Conservation (phyloP, 2,888 invertebrate species). For the Tipula lateralis region DNA sequence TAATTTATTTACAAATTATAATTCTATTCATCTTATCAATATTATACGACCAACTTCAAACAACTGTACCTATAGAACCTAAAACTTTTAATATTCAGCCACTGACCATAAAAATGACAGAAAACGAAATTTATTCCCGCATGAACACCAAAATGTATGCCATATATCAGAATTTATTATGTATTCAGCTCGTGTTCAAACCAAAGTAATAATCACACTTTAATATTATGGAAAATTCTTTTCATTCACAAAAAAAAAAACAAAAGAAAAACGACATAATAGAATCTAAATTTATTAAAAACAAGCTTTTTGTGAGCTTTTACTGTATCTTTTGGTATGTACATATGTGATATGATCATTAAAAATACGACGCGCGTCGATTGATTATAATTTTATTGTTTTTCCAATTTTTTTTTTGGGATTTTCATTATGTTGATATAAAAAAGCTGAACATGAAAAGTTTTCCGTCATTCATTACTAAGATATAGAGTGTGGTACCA, state of each 20-base stretch:
- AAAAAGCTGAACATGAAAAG: neutral
- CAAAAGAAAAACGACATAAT: neutral
- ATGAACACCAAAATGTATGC: neutral
- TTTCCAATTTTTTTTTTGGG: neutral
- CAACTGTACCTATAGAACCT: neutral
- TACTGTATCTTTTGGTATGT: neutral
- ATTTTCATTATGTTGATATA: constrained; percentile 1
- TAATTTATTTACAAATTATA: no score
- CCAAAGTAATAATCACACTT: neutral
- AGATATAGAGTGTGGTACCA: neutral
- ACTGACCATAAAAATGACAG: neutral
- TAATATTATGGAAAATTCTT: neutral
- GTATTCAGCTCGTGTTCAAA: neutral
- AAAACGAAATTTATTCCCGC: neutral
- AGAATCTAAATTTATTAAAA: neutral
- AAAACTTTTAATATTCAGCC: neutral
- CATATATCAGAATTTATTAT: neutral
- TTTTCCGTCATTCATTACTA: neutral
- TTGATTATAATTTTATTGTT: neutral
- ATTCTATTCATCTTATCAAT: no score
- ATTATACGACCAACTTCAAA: no score
- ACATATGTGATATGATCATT: neutral
- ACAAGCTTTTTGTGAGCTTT: neutral
- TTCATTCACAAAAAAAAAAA: neutral
- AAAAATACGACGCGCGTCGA: neutral